These are phyloP conservation scores for Pholis gunnellus DNA, from an alignment of 2,113 vertebrate genomes.

Conservation along the genomic window DNA sequence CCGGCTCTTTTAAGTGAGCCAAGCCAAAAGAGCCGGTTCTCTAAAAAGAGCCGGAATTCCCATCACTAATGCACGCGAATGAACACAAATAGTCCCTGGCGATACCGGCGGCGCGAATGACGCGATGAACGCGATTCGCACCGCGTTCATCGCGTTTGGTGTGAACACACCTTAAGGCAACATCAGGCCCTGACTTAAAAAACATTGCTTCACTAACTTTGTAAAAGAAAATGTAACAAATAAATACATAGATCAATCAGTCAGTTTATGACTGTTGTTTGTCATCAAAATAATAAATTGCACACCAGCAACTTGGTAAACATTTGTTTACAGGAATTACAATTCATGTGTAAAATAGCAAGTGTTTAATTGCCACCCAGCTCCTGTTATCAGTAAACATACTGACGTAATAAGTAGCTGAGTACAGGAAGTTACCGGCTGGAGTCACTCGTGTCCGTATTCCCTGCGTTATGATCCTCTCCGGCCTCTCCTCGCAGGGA, in stretches of 20 bases:
- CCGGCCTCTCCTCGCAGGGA: constrained; percentile 1
- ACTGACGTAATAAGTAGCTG: not conserved
- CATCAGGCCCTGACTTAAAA: not conserved
- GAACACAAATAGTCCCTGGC: too few species aligned
- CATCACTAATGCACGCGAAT: too few species aligned
- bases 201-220: not conserved
- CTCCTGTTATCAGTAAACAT: not conserved
- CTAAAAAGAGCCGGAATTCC: too few species aligned
- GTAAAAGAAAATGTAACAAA: not conserved
- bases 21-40: too few species aligned
- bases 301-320: too few species aligned
- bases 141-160: too few species aligned
- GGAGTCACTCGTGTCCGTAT: not conserved
- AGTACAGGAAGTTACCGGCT: not conserved
- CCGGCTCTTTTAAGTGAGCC: too few species aligned
- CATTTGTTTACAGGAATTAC: too few species aligned
- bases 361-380: not conserved
- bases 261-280: not conserved
- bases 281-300: not conserved
- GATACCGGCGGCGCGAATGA: too few species aligned
- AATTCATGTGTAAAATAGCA: too few species aligned
- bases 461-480: not conserved
- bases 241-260: not conserved
- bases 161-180: too few species aligned
- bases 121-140: too few species aligned